phyloP scores from a whole-genome alignment of 2,113 vertebrate genomes.

The Petaurus breviceps region DNA sequence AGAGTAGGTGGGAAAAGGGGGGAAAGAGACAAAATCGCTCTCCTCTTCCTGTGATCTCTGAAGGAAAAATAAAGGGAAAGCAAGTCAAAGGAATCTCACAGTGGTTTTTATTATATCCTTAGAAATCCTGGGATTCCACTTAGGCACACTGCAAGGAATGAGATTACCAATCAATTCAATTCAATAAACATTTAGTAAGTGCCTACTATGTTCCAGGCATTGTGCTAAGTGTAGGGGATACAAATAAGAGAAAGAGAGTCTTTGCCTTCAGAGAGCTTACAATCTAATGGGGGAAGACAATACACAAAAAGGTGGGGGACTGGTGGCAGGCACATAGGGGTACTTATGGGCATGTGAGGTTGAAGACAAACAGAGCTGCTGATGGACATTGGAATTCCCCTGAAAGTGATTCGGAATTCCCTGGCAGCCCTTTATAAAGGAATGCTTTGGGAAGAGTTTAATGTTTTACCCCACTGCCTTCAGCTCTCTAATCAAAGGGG shows the following conservation, averaged over 20 bases:
- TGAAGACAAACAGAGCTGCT: background rate
- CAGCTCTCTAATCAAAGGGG: background rate
- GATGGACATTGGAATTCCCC: background rate
- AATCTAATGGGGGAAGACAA: background rate
- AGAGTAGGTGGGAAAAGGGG: background rate
- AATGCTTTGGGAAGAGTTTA: background rate
- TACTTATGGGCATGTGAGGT: background rate
- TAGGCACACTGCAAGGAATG: background rate
- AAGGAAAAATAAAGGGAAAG: conserved; percentile 6
- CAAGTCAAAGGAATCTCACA: background rate
- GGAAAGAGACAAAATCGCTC: background rate
- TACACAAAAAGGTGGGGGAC: background rate
- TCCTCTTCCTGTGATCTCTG: background rate
- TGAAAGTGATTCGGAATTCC: background rate
- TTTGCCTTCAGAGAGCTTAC: background rate
- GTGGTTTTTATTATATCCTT: background rate
- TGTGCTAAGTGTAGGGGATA: background rate
- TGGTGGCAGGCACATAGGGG: background rate
- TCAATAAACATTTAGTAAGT: background rate
- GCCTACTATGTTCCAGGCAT: background rate
- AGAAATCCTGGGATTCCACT: background rate
- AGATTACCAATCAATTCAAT: background rate
- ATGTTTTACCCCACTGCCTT: background rate
- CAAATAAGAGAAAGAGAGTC: background rate
- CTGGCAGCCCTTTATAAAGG: background rate